Percentiles rank a stretch among this genome's conserved stretches.
phyloP scores from a whole-genome alignment of 2,797 vertebrate species.

The Lithobates pipiens region DNA sequence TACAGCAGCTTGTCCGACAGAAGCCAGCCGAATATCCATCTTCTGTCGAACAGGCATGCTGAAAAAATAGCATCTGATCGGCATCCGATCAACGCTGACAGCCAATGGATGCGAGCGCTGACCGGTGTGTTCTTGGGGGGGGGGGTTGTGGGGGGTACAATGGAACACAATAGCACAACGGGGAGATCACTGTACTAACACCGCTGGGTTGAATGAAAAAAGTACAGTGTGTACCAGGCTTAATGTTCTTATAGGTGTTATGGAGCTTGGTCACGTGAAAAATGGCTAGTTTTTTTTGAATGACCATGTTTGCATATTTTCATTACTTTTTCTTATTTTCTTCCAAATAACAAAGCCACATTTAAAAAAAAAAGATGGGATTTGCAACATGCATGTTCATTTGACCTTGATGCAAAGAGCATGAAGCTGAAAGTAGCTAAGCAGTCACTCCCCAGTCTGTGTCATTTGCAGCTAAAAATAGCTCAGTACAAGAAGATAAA shows the following conservation, averaged over 20 bases:
- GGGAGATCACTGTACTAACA: no score
- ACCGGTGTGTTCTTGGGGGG: no score
- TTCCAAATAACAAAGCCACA: not conserved
- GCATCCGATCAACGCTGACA: no score
- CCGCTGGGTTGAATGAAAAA: no score
- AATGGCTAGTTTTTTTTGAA: not conserved
- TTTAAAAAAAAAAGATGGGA: not conserved
- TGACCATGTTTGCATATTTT: not conserved
- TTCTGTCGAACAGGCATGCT: no score
- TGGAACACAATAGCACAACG: no score
- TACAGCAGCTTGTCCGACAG: no score
- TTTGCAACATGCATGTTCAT: not conserved
- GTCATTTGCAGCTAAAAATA: constrained; percentile 39
- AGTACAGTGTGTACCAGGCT: no score
- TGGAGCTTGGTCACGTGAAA: not conserved
- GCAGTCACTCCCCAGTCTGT: not conserved
- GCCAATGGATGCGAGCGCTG: no score
- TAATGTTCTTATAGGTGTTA: not conserved
- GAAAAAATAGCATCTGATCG: no score
- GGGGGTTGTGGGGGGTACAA: no score
- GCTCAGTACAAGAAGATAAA: not conserved
- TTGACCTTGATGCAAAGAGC: constrained; percentile 22
- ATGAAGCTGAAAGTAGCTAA: constrained; percentile 31
- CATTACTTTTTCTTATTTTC: not conserved
- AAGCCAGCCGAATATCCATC: no score